Evolutionary conservation across 1,140 invertebrate species (phyloP).

Genomic region (Drosophila pachea): DNA sequence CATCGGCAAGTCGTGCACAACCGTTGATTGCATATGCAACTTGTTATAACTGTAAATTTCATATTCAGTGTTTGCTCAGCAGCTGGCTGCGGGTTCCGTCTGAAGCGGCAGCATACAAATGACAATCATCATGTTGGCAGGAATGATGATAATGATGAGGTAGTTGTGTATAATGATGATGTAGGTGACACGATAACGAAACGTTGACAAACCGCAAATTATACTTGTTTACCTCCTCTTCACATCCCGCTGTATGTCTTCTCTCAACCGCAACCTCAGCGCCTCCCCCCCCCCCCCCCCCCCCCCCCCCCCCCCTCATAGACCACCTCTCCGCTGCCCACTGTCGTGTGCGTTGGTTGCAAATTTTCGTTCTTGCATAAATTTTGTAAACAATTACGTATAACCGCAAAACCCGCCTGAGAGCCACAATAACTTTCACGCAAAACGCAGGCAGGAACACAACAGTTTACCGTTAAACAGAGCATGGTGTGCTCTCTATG

Average conservation of each 20-base stretch:
- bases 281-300: neutral
- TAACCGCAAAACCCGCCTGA: constrained; percentile 26
- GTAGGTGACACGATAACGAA: constrained; percentile 36
- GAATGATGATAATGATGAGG: constrained; percentile 7
- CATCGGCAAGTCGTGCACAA: neutral
- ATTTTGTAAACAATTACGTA: constrained; percentile 53
- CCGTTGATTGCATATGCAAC: neutral
- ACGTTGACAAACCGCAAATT: constrained; percentile 44
- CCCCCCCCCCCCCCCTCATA: neutral
- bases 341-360: constrained; percentile 20
- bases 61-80: constrained; percentile 44
- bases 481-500: constrained; percentile 2
- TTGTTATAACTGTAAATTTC: constrained; percentile 55
- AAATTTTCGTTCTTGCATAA: constrained; percentile 35
- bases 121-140: neutral
- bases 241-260: too few relatives aligned
- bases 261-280: too few relatives aligned
- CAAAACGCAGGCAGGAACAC: constrained; percentile 2
- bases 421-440: constrained; percentile 4
- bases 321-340: constrained; percentile 7
- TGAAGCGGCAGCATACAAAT: too few relatives aligned
- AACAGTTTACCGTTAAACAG: neutral
- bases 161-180: constrained; percentile 2
- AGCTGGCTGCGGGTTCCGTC: constrained; percentile 15
- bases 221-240: constrained; percentile 37